phyloP scores from a whole-genome alignment of 2,888 invertebrate genomes.

The Pachymerium ferrugineum region DNA sequence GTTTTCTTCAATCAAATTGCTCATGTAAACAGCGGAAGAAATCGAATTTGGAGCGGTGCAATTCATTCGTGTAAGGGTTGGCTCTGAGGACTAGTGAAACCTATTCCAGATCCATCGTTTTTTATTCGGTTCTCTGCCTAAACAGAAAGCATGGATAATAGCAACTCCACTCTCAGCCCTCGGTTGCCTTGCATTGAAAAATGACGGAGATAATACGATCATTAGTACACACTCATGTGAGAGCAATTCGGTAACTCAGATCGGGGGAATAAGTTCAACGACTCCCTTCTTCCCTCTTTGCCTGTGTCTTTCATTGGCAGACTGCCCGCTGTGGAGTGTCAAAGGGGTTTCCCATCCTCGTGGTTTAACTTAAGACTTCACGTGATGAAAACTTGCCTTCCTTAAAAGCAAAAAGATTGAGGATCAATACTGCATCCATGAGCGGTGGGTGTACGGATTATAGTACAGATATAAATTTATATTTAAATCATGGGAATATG shows the following conservation, averaged over 20 bases:
- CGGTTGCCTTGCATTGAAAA: neutral
- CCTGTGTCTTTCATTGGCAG: neutral
- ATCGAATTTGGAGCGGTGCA: neutral
- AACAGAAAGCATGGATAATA: neutral
- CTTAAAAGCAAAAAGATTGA: neutral
- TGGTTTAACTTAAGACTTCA: neutral
- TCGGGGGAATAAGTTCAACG: neutral
- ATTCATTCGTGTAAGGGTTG: neutral
- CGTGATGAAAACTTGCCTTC: neutral
- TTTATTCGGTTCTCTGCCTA: neutral
- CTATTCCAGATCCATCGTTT: neutral
- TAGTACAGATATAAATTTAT: too few species aligned
- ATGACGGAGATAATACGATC: neutral
- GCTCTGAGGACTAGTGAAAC: neutral
- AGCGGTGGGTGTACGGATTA: too few species aligned
- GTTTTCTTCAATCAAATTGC: neutral
- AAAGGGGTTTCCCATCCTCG: neutral
- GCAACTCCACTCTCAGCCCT: neutral
- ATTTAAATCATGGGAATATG: too few species aligned
- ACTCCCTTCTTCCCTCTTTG: neutral
- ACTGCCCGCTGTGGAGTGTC: slow-evolving; percentile 2
- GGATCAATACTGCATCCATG: too few species aligned
- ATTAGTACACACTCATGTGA: neutral
- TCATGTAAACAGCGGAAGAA: slow-evolving; percentile 3
- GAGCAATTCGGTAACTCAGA: neutral